Conservation (phyloP, 2,113 vertebrate species). For the Psittacus erithacus region DNA sequence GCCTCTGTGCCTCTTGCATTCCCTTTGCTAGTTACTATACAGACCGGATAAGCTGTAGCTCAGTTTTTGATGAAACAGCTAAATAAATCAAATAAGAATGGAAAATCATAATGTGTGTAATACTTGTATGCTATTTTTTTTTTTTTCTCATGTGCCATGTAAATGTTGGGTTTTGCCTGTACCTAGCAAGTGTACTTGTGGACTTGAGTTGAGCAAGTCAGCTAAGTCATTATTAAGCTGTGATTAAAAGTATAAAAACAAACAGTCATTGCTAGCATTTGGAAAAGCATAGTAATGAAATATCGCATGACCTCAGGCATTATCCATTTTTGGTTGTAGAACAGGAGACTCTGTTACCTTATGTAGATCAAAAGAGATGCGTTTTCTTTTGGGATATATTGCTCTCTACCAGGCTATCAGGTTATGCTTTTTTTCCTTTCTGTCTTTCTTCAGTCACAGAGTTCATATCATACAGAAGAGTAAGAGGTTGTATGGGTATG, state of each 20-base stretch:
- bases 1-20: not conserved
- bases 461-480: not conserved
- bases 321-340: not conserved
- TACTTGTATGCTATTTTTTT: not conserved
- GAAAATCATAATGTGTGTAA: not conserved
- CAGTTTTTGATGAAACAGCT: not conserved
- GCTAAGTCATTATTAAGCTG: not conserved
- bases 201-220: not conserved
- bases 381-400: not conserved
- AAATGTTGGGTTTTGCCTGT: not conserved
- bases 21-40: not conserved
- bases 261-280: not conserved
- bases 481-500: not conserved
- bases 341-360: not conserved
- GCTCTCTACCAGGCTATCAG: not conserved
- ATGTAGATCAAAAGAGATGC: not conserved
- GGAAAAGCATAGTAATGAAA: not conserved
- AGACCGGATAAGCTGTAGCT: not conserved
- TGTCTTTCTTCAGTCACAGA: not conserved
- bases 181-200: not conserved
- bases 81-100: not conserved
- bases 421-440: not conserved
- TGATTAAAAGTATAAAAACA: slow-evolving; percentile 14
- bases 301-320: not conserved
- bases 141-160: not conserved